These are phyloP conservation scores for Trididemnum nubilum DNA, from an alignment of 23 tunicate species.

Conservation along the genomic window DNA sequence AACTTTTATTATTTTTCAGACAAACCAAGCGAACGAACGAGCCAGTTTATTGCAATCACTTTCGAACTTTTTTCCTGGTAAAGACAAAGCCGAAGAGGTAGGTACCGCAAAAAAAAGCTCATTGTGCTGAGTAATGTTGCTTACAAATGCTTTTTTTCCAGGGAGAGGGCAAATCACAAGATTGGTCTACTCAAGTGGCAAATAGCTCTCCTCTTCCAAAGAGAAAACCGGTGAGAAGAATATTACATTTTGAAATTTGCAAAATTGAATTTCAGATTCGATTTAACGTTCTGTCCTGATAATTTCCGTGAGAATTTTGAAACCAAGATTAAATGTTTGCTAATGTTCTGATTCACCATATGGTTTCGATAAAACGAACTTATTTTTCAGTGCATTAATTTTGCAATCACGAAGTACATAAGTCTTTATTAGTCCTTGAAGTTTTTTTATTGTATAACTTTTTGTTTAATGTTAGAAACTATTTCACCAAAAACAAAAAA, in stretches of 20 bases:
- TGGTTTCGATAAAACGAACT: too few relatives aligned
- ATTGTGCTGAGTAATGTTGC: background rate
- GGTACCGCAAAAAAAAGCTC: background rate
- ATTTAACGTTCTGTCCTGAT: too few relatives aligned
- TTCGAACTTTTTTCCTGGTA: constrained; percentile 62
- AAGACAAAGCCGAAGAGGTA: constrained; percentile 49
- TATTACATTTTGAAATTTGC: too few relatives aligned
- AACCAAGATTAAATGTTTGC: too few relatives aligned
- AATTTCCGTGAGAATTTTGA: too few relatives aligned
- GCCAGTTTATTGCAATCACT: constrained; percentile 63
- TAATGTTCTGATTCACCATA: too few relatives aligned
- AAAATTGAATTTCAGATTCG: too few relatives aligned
- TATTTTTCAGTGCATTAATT: too few relatives aligned
- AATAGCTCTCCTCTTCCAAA: constrained; percentile 67
- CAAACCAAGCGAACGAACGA: constrained; percentile 78
- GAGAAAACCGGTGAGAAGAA: constrained; percentile 78
- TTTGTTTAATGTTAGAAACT: too few relatives aligned
- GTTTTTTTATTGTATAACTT: too few relatives aligned
- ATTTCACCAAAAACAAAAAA: too few relatives aligned
- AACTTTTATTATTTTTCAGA: constrained; percentile 40
- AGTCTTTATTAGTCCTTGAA: background rate
- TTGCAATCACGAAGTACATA: too few relatives aligned
- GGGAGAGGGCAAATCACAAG: constrained; percentile 22
- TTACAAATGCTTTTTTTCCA: background rate
- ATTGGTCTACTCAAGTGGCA: constrained; percentile 75